Percentiles rank a stretch among this genome's conserved stretches.
phyloP scores from a whole-genome alignment of 2,113 vertebrate genomes.

The Tichodroma muraria region DNA sequence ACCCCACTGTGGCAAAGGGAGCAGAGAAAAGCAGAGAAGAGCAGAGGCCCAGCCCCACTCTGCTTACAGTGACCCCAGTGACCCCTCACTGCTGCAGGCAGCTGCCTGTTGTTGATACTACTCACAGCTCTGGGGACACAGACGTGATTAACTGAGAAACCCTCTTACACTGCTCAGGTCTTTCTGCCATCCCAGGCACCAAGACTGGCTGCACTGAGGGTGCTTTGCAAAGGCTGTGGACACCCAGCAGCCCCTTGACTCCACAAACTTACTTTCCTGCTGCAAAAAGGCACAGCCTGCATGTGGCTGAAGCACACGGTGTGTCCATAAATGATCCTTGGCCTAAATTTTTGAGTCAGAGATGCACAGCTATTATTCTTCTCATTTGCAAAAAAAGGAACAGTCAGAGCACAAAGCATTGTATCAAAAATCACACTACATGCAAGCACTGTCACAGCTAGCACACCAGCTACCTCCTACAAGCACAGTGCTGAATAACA shows the following conservation, averaged over 20 bases:
- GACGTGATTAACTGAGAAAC: fast-evolving
- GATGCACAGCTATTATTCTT: neutral
- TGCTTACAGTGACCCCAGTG: fast-evolving
- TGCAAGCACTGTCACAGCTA: neutral
- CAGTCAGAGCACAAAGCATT: neutral
- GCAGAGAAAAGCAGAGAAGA: neutral
- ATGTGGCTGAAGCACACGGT: fast-evolving
- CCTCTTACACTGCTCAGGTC: neutral
- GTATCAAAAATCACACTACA: neutral
- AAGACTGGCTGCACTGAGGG: fast-evolving
- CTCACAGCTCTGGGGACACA: fast-evolving
- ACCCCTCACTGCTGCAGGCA: neutral
- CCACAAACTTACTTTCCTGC: neutral
- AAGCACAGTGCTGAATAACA: neutral
- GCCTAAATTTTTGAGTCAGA: neutral
- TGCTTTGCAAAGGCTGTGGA: neutral
- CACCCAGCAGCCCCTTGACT: neutral
- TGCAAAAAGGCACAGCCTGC: no score
- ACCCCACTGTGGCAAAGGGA: fast-evolving
- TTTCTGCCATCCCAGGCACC: neutral
- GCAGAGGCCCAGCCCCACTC: neutral
- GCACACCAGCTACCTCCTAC: neutral
- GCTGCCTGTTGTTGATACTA: neutral
- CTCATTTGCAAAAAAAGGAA: neutral
- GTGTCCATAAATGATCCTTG: neutral